A percentile compares a stretch with the other conserved stretches of the same genome.
Evolutionary conservation across 2,113 vertebrate species (phyloP).

Genomic region (Amazona guildingii): DNA sequence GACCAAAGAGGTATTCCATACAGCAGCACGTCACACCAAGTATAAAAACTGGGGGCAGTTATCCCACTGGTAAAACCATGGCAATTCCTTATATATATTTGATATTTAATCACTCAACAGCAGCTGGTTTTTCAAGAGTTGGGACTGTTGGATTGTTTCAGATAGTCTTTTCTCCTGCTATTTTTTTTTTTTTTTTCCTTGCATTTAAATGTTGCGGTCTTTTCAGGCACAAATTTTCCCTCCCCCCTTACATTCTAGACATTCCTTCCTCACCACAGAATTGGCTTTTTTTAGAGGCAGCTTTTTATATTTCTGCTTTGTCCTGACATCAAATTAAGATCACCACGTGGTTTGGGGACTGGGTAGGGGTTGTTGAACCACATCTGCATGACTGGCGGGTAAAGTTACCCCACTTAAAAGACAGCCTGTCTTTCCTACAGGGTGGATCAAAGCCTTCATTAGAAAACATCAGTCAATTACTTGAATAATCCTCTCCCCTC

Average conservation of each 20-base stretch:
- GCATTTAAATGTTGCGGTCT: neutral
- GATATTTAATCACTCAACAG: neutral
- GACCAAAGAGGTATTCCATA: no score
- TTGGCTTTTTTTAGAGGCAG: neutral
- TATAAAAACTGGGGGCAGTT: no score
- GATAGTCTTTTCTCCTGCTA: neutral
- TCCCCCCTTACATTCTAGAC: neutral
- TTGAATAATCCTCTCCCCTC: neutral
- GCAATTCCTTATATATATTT: neutral
- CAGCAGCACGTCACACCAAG: no score
- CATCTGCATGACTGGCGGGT: neutral
- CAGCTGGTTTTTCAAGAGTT: neutral
- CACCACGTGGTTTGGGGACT: fast-evolving
- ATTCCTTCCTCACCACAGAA: neutral
- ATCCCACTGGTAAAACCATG: no score
- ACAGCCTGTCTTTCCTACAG: neutral
- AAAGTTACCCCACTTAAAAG: neutral
- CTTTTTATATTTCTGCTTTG: neutral
- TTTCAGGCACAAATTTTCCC: neutral
- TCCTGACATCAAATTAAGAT: neutral
- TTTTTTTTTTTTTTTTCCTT: neutral
- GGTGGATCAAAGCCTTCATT: neutral
- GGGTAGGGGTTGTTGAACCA: neutral
- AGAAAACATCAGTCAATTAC: neutral
- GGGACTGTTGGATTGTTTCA: neutral